These are phyloP conservation scores for Lepilemur ruficaudatus DNA, from an alignment of 2,797 vertebrate species.

Conservation along the genomic window DNA sequence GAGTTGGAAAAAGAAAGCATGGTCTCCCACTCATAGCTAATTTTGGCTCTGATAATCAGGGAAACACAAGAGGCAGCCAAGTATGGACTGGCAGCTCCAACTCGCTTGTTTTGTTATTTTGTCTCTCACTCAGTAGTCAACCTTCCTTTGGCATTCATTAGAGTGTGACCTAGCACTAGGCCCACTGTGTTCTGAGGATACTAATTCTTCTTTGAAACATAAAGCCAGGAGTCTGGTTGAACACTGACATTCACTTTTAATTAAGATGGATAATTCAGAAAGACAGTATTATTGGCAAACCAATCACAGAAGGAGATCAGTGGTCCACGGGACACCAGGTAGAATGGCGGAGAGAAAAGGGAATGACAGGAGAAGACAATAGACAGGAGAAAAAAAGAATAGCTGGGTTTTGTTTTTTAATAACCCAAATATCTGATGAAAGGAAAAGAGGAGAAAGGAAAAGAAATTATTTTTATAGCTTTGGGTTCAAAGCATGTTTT, in stretches of 20 bases:
- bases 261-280: constrained; percentile 61
- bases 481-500: not conserved
- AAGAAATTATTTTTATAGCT: not conserved
- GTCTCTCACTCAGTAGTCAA: constrained; percentile 48
- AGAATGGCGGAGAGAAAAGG: not conserved
- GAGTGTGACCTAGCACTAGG: constrained; percentile 38
- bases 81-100: constrained; percentile 51
- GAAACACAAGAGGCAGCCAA: constrained; percentile 63
- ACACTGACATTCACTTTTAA: constrained; percentile 55
- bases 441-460: not conserved
- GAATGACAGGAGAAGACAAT: not conserved
- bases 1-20: constrained; percentile 40
- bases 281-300: constrained; percentile 35
- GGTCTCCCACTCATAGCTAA: constrained; percentile 69
- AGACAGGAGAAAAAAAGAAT: not conserved
- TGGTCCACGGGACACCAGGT: not conserved
- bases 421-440: not conserved
- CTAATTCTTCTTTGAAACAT: constrained; percentile 64
- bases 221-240: constrained; percentile 46
- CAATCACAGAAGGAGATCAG: constrained; percentile 12
- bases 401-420: not conserved
- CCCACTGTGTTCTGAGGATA: constrained; percentile 14
- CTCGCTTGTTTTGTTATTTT: constrained; percentile 29
- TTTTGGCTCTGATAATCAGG: constrained; percentile 65
- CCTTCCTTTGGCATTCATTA: constrained; percentile 58